Percentiles rank a stretch among this genome's conserved stretches.
phyloP scores from a whole-genome alignment of 2,797 vertebrate species.

The Periophthalmus magnuspinnatus region DNA sequence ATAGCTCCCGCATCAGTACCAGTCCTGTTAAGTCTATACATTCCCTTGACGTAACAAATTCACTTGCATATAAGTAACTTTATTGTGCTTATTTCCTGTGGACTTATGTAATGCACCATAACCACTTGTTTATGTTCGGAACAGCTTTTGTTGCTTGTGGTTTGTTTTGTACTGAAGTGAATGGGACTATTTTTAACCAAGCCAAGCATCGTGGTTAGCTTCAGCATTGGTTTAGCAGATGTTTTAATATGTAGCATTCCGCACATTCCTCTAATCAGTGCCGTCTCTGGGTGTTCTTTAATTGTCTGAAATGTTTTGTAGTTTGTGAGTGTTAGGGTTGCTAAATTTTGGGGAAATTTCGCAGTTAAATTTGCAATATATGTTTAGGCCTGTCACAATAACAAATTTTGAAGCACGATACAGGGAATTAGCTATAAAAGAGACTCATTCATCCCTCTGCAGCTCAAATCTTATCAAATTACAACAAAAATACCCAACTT shows the following conservation, averaged over 20 bases:
- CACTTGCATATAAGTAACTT: slow-evolving; percentile 8
- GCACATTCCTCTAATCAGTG: slow-evolving; percentile 16
- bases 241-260: slow-evolving; percentile 45
- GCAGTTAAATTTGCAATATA: too few species aligned
- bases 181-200: slow-evolving; percentile 61
- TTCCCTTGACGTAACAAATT: slow-evolving; percentile 6
- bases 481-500: too few species aligned
- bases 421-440: too few species aligned
- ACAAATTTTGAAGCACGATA: too few species aligned
- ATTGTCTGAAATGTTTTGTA: neutral
- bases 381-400: too few species aligned
- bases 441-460: too few species aligned
- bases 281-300: neutral
- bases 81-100: slow-evolving; percentile 40
- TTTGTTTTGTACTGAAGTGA: slow-evolving; percentile 48
- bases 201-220: slow-evolving; percentile 8
- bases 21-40: neutral
- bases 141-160: slow-evolving; percentile 55
- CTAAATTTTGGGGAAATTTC: too few species aligned
- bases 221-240: slow-evolving; percentile 37
- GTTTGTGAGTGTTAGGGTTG: neutral
- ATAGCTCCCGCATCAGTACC: too few species aligned
- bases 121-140: slow-evolving; percentile 47
- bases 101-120: slow-evolving; percentile 47
- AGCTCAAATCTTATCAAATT: too few species aligned